Conservation (phyloP, 1,140 invertebrate species). For the Lasioglossum baleicum region DNA sequence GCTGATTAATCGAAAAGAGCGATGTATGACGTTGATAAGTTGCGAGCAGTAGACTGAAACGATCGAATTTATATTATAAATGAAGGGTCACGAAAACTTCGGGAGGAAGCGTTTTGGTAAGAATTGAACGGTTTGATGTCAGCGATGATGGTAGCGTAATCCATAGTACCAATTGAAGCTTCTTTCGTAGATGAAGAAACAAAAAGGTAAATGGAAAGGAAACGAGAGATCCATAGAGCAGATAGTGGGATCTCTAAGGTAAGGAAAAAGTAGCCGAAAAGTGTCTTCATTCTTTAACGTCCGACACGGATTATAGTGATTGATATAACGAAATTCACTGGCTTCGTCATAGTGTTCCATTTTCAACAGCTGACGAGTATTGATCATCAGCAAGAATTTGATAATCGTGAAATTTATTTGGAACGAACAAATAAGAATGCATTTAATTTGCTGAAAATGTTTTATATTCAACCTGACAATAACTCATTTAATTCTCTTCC, state of each 20-base stretch:
- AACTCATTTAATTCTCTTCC: neutral
- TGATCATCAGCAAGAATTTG: neutral
- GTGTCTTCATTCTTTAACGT: slow-evolving; percentile 31
- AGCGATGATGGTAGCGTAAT: slow-evolving; percentile 9
- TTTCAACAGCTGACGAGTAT: neutral
- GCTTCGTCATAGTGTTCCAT: neutral
- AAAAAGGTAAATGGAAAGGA: slow-evolving; percentile 1
- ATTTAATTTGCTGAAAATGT: too few species aligned
- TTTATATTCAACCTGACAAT: neutral
- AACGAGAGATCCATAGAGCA: neutral
- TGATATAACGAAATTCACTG: slow-evolving; percentile 6
- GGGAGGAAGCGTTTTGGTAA: slow-evolving; percentile 1
- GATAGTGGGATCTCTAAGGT: neutral
- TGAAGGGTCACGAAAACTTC: neutral
- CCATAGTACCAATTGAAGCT: slow-evolving; percentile 10
- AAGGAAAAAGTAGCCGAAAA: slow-evolving; percentile 18
- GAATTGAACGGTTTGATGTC: slow-evolving; percentile 2
- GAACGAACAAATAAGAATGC: too few species aligned
- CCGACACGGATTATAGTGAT: slow-evolving; percentile 16
- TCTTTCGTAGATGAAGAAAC: neutral
- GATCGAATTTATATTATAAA: neutral
- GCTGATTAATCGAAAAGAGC: neutral
- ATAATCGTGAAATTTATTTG: too few species aligned
- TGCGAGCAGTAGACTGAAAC: neutral
- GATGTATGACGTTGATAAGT: neutral